Evolutionary conservation across 2,113 vertebrate species (phyloP).

Genomic region (human): DNA sequence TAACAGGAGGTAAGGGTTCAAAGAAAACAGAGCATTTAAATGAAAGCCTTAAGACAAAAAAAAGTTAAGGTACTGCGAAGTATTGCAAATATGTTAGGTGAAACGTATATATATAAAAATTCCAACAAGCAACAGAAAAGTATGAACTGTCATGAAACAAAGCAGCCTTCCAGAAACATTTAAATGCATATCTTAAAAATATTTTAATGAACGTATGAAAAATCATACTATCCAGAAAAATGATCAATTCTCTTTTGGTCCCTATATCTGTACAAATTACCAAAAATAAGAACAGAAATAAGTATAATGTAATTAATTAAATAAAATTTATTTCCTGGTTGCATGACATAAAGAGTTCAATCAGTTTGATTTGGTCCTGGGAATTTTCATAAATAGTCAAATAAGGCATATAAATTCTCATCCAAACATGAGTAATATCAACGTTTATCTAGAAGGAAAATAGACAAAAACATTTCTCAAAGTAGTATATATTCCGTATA

Average conservation of each 20-base stretch:
- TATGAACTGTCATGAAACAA: constrained; percentile 78
- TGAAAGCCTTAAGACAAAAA: constrained; percentile 79
- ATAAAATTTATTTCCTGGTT: constrained; percentile 31
- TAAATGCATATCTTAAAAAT: constrained; percentile 35
- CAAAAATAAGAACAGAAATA: constrained; percentile 46
- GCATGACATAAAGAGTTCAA: not conserved
- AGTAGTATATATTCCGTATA: not conserved
- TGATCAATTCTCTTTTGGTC: not conserved
- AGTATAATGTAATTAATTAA: constrained; percentile 1
- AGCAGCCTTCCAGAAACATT: constrained; percentile 66
- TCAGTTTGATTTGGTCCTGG: not conserved
- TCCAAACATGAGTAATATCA: not conserved
- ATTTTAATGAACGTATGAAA: not conserved
- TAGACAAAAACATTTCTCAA: not conserved
- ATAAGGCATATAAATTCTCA: not conserved
- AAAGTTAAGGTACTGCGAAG: constrained; percentile 79
- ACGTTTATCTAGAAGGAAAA: not conserved
- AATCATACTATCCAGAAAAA: not conserved
- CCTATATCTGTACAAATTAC: not conserved
- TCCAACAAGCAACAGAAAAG: constrained; percentile 84
- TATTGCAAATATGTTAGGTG: constrained; percentile 83
- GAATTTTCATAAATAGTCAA: constrained; percentile 31
- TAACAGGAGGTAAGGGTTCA: constrained; percentile 74
- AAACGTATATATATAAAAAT: constrained; percentile 76
- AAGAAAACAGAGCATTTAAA: constrained; percentile 68